A percentile compares a stretch with the other conserved stretches of the same genome.
phyloP scores from a whole-genome alignment of 2,113 vertebrate species.

The Odocoileus virginianus region DNA sequence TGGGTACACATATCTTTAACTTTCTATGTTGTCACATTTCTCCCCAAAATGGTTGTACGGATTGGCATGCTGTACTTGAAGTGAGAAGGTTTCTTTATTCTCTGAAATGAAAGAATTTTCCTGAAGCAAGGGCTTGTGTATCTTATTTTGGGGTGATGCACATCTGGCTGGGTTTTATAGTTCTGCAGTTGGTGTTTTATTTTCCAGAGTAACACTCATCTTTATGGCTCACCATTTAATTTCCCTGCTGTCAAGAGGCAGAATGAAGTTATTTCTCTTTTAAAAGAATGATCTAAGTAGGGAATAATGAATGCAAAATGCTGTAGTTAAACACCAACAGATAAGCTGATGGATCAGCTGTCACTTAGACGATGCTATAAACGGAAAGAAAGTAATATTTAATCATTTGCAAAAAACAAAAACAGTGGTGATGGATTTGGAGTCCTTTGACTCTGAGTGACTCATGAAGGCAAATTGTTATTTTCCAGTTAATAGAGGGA shows the following conservation, averaged over 20 bases:
- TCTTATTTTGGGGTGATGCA: not conserved
- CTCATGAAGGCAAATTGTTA: constrained; percentile 54
- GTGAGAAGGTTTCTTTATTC: not conserved
- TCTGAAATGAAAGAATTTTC: not conserved
- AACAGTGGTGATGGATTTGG: constrained; percentile 57
- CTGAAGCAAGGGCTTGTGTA: not conserved
- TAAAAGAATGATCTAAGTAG: constrained; percentile 70
- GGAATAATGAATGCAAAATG: constrained; percentile 81
- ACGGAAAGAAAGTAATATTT: constrained; percentile 65
- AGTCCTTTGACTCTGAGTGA: constrained; percentile 51
- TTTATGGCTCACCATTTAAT: constrained; percentile 72
- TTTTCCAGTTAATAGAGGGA: constrained; percentile 63
- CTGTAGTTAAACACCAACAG: constrained; percentile 78
- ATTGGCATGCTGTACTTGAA: not conserved
- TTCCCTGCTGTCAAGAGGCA: constrained; percentile 75
- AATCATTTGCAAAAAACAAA: constrained; percentile 59
- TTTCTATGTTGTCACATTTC: not conserved
- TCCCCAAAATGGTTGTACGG: not conserved
- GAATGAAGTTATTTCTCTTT: constrained; percentile 75
- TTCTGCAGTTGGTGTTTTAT: constrained; percentile 26
- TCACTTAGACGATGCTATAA: constrained; percentile 63
- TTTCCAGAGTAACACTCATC: constrained; percentile 64
- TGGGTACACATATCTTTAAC: not conserved
- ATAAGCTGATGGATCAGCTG: constrained; percentile 79
- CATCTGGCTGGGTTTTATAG: not conserved